phyloP scores from a whole-genome alignment of 2,797 vertebrate genomes.

The Phrynocephalus forsythii region DNA sequence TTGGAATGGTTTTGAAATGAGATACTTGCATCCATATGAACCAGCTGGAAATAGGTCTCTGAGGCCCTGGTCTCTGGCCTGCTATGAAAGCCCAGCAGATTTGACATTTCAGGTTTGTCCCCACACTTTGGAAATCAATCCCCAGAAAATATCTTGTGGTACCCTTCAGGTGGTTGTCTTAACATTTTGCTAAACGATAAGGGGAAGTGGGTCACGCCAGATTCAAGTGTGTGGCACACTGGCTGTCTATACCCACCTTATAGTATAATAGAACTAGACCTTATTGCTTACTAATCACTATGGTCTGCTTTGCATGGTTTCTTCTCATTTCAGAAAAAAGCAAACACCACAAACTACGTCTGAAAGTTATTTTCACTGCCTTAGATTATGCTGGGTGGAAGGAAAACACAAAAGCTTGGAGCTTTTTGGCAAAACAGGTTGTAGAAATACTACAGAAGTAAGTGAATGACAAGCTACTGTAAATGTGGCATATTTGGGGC shows the following conservation, averaged over 20 bases:
- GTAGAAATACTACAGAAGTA: conserved; percentile 79
- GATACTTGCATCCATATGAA: background rate
- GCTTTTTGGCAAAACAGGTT: conserved; percentile 76
- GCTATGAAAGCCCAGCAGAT: background rate
- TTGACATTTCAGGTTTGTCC: background rate
- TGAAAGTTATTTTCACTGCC: conserved; percentile 83
- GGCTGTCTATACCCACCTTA: background rate
- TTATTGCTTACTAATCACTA: conserved; percentile 2
- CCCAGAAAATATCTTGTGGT: too few species aligned
- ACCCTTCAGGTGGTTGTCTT: too few species aligned
- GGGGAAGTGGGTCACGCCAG: background rate
- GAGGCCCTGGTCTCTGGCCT: background rate
- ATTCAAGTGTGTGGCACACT: background rate
- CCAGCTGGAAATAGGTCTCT: background rate
- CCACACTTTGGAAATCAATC: background rate
- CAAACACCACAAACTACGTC: conserved; percentile 71
- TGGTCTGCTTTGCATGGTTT: background rate
- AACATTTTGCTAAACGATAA: background rate
- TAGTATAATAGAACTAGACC: background rate
- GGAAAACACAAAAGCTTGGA: conserved; percentile 84
- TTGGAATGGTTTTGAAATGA: background rate
- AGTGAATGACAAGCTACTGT: conserved; percentile 34
- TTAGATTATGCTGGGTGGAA: conserved; percentile 91
- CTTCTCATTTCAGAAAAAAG: conserved; percentile 76
- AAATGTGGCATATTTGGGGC: background rate